Base-by-base conservation (phyloP, 2,113 vertebrate species). In the Pandion haliaetus region DNA sequence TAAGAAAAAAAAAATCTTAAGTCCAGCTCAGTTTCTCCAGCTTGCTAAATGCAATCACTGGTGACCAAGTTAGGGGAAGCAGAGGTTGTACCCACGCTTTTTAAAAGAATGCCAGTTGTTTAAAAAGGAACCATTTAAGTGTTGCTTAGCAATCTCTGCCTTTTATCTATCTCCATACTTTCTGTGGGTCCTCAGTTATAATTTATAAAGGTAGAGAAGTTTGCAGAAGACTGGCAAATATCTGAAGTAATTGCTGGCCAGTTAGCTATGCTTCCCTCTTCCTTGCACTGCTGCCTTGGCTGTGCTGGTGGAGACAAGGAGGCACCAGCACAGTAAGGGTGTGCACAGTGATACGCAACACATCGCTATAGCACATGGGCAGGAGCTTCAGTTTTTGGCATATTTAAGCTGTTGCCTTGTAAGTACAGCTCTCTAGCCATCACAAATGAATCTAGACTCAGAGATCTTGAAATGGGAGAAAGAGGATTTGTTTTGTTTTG, bases 361-460 rank as follows among this genome's bases (percentile, higher is more conserved):
- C 10, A n/a, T 26, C 44, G 26, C 19, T 31, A 29, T 0, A 40
- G 25, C 0, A 2, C 14, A 9, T 3, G 18, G 44, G 36, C 31
- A 91, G 29, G 17, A 61, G 13, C 10, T 94, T 16, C 5, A 6
- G 21, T 4, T 45, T 71, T 69, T 50, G 44, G 34, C 17, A 28
- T 26, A 61, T 40, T 44, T 71, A 78, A 84, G 20, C 17, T 24
- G 28, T 13, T 58, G 10, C 11, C 42, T 58, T 63, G 1, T 40
- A 76, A 40, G 34, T 65, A 57, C 17, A 49, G 31, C 17, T 83
- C 38, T 36, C 20, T 76, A 57, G 45, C 24, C 23, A 54, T 49
- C 52, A 36, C 0, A 4, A 70, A 40, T 52, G 5, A 85, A 45
- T 49, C 7, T 42, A 17, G 18, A 73, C 31, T 47, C 2, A 1